Percentiles rank a stretch among this genome's conserved stretches.
Evolutionary conservation across 2,797 vertebrate species (phyloP).

Genomic region (Enteromius viviparus): DNA sequence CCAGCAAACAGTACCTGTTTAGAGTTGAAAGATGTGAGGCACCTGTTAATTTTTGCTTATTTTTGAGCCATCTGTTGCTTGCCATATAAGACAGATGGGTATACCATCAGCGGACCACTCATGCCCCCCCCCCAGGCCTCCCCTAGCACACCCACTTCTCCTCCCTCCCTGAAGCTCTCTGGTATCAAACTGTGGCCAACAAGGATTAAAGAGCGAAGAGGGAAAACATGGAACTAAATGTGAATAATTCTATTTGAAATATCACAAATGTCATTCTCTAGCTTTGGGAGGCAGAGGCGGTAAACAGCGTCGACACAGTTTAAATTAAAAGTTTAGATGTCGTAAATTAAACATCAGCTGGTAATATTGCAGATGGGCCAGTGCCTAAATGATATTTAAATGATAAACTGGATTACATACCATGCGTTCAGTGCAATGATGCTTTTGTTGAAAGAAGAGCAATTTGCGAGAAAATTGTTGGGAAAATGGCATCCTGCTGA

Average conservation of each 20-base stretch:
- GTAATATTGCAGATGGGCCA: conserved; percentile 55
- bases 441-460: conserved; percentile 36
- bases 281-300: conserved; percentile 48
- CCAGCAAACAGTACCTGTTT: neutral
- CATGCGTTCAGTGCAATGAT: conserved; percentile 1
- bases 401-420: conserved; percentile 24
- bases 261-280: conserved; percentile 61
- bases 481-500: conserved; percentile 44
- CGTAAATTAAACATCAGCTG: conserved; percentile 62
- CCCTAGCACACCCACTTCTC: conserved; percentile 25
- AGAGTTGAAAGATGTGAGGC: conserved; percentile 14
- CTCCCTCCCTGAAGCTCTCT: conserved; percentile 2
- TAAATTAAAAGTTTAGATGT: conserved; percentile 66
- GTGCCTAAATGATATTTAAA: conserved; percentile 30
- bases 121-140: conserved; percentile 9
- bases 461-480: conserved; percentile 39
- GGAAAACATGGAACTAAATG: conserved; percentile 36
- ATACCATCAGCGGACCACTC: conserved; percentile 30
- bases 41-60: conserved; percentile 47
- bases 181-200: conserved; percentile 30
- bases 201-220: conserved; percentile 38
- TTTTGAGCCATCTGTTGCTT: conserved; percentile 37
- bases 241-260: conserved; percentile 62
- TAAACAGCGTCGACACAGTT: conserved; percentile 63
- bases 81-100: conserved; percentile 46